phyloP scores from a whole-genome alignment of 1,140 invertebrate genomes.

The Pogonus chalceus region DNA sequence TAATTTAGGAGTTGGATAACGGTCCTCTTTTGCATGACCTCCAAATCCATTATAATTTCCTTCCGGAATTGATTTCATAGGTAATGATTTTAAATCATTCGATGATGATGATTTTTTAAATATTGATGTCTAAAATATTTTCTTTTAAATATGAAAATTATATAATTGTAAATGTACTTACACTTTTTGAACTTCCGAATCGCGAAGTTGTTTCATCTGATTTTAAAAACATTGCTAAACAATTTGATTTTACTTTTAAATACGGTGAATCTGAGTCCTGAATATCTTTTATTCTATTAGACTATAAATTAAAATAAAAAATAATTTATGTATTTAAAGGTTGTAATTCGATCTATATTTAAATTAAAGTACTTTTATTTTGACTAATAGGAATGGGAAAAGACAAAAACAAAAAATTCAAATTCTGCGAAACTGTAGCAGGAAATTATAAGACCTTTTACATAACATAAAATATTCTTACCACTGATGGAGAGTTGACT shows the following conservation, averaged over 20 bases:
- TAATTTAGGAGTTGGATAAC: conserved; percentile 17
- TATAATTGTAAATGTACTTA: conserved; percentile 3
- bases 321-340: not conserved
- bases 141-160: conserved; percentile 1
- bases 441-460: not conserved
- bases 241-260: conserved; percentile 15
- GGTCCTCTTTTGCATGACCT: conserved; percentile 24
- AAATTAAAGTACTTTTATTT: too few relatives aligned
- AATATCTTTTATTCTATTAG: conserved; percentile 14
- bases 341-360: not conserved
- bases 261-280: conserved; percentile 19
- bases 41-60: conserved; percentile 23
- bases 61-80: not conserved
- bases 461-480: conserved; percentile 7
- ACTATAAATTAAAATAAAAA: conserved; percentile 12
- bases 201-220: not conserved
- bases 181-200: conserved; percentile 15
- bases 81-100: conserved; percentile 1
- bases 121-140: conserved; percentile 19
- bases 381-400: too few relatives aligned
- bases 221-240: conserved; percentile 12
- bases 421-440: too few relatives aligned
- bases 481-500: conserved; percentile 13
- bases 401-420: too few relatives aligned
- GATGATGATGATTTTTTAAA: conserved; percentile 14